Conservation (phyloP, 2,888 invertebrate genomes). For the Rapana venosa region DNA sequence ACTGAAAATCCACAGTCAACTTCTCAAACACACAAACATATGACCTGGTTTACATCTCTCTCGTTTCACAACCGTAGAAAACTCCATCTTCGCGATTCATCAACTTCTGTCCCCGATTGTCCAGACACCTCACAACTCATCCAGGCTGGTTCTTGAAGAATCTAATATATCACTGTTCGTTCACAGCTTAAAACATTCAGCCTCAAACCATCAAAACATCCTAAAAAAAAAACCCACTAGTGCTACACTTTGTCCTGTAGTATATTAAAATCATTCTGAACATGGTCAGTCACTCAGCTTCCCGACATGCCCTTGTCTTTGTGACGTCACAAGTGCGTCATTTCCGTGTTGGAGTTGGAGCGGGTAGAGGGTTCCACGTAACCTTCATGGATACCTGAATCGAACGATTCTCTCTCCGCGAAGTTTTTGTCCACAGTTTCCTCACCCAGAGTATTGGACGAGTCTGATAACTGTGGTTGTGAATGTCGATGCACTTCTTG, state of each 20-base stretch:
- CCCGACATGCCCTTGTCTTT: neutral
- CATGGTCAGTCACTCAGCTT: neutral
- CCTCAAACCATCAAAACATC: no score
- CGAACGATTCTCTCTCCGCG: slow-evolving; percentile 60
- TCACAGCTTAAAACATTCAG: neutral
- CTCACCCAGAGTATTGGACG: neutral
- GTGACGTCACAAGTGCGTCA: slow-evolving; percentile 35
- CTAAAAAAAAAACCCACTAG: no score
- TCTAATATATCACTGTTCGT: neutral
- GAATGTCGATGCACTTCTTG: slow-evolving; percentile 13
- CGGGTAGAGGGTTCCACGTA: neutral
- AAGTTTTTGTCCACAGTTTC: slow-evolving; percentile 19
- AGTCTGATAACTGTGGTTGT: neutral
- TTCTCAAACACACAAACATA: neutral
- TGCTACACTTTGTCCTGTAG: neutral
- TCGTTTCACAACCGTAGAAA: neutral
- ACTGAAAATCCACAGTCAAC: neutral
- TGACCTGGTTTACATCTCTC: neutral
- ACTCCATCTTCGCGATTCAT: neutral
- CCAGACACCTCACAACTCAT: neutral
- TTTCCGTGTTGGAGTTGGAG: slow-evolving; percentile 4
- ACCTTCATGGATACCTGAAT: slow-evolving; percentile 63
- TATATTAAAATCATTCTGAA: neutral
- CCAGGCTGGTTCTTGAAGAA: neutral
- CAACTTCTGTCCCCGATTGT: neutral